These are phyloP conservation scores for Bettongia penicillata DNA, from an alignment of 2,113 vertebrate genomes.

Conservation along the genomic window DNA sequence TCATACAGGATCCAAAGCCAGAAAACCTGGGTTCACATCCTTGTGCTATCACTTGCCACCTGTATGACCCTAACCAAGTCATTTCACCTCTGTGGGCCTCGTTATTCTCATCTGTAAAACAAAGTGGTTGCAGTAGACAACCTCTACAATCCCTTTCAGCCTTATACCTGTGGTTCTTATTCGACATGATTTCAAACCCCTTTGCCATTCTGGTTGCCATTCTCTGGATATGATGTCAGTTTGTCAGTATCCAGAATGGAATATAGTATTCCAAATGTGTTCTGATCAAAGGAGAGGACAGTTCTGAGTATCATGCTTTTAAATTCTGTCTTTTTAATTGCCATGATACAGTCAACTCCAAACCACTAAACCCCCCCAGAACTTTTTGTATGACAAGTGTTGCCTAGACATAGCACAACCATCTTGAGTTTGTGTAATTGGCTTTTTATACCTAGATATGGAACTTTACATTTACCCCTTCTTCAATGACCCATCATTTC, in stretches of 20 bases:
- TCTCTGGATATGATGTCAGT: background rate
- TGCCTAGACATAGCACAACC: background rate
- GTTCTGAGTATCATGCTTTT: background rate
- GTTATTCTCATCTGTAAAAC: background rate
- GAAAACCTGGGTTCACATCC: background rate
- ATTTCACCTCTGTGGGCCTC: background rate
- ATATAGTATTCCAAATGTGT: background rate
- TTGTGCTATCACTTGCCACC: background rate
- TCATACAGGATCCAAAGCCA: background rate
- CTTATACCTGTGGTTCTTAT: background rate
- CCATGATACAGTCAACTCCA: background rate
- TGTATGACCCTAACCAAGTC: background rate
- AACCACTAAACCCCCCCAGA: background rate
- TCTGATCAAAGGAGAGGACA: background rate
- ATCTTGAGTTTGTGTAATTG: background rate
- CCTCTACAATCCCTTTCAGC: background rate
- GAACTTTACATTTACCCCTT: background rate
- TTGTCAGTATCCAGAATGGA: background rate
- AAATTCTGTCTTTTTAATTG: background rate
- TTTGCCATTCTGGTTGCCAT: background rate
- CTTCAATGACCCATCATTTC: background rate
- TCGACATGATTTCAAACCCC: background rate
- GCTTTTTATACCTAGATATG: background rate
- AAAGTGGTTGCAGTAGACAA: background rate
- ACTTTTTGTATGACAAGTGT: background rate